Conservation (phyloP, 2,113 vertebrate species). For the Cathartes aura region DNA sequence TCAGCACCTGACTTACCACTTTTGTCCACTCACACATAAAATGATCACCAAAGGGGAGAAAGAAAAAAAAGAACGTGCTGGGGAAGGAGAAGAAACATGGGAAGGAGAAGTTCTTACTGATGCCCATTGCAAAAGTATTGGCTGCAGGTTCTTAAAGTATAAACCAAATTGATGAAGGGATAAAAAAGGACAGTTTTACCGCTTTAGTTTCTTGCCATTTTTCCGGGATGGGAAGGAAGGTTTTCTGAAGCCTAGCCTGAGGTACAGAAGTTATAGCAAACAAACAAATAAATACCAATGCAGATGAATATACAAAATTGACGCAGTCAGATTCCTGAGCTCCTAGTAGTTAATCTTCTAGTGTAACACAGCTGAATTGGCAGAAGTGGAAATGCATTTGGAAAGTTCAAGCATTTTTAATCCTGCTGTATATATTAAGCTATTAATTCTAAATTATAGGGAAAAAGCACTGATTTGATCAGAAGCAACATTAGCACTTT, state of each 20-base stretch:
- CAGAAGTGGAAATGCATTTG: conserved; percentile 27
- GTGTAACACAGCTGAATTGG: conserved; percentile 9
- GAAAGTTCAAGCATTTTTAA: conserved; percentile 41
- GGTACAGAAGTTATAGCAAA: background rate
- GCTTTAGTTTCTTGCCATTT: background rate
- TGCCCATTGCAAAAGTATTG: background rate
- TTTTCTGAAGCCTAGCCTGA: background rate
- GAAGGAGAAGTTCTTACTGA: background rate
- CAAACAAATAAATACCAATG: conserved; percentile 46
- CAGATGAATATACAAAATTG: conserved; percentile 27
- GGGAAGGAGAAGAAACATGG: background rate
- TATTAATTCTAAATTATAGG: conserved; percentile 40
- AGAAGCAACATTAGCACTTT: background rate
- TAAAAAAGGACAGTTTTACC: conserved; percentile 1
- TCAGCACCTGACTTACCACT: background rate
- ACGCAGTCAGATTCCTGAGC: background rate
- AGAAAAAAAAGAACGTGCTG: background rate
- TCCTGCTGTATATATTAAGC: background rate
- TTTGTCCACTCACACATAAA: background rate
- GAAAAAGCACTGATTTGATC: background rate
- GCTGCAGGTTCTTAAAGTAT: background rate
- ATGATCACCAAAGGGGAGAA: background rate
- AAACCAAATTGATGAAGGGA: background rate
- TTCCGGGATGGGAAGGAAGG: background rate
- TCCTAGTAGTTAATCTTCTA: background rate